Conservation (phyloP, 2,888 invertebrate genomes). For the Zygogramma bicolorata region DNA sequence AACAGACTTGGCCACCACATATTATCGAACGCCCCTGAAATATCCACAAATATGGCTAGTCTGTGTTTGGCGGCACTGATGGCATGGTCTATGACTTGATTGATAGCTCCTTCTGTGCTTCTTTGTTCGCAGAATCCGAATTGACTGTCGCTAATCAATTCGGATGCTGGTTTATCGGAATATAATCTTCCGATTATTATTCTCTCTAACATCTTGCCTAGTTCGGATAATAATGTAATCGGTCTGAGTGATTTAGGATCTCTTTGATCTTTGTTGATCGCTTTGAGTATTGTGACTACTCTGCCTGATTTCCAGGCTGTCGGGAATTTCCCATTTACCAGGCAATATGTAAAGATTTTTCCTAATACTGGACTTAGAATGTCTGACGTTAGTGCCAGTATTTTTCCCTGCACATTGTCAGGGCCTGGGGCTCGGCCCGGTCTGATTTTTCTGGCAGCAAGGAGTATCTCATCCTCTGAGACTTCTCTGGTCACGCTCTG, state of each 20-base stretch:
- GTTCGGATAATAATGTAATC: neutral
- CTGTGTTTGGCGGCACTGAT: neutral
- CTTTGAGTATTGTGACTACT: neutral
- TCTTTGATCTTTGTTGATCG: no score
- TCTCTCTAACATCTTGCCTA: no score
- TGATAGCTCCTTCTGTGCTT: neutral
- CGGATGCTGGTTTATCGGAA: neutral
- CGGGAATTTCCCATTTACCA: neutral
- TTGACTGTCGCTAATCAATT: neutral
- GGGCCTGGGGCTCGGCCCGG: no score
- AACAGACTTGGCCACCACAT: slow-evolving; percentile 6
- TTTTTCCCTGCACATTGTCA: no score
- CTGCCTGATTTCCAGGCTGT: neutral
- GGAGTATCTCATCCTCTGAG: no score
- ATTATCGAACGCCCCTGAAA: neutral
- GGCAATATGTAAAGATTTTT: neutral
- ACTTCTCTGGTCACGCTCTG: no score
- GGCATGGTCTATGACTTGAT: neutral
- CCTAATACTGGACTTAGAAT: no score
- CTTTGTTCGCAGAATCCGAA: neutral
- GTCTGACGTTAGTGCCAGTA: no score
- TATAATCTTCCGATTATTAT: neutral
- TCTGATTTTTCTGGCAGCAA: no score
- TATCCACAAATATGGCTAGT: neutral
- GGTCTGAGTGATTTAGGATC: neutral